Evolutionary conservation across 1,140 invertebrate genomes (phyloP).

Genomic region (Dendroctonus ponderosae): DNA sequence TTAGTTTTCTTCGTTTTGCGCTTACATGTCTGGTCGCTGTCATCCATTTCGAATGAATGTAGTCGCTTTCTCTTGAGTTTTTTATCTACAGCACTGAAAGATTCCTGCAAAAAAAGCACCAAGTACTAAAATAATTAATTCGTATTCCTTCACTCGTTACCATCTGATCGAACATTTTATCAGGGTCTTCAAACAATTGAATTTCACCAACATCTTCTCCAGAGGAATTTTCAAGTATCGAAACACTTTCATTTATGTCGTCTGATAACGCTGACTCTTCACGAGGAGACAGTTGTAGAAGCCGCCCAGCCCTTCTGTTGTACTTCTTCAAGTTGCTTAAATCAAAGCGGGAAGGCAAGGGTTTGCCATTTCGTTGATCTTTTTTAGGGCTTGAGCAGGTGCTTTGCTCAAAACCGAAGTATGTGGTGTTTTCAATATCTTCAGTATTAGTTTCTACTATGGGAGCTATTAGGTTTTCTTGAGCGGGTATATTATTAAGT

Average conservation of each 20-base stretch:
- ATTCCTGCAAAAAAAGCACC: conserved; percentile 3
- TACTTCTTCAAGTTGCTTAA: conserved; percentile 11
- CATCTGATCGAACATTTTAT: conserved; percentile 18
- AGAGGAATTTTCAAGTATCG: conserved; percentile 4
- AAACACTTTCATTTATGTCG: conserved; percentile 4
- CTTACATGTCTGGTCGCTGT: neutral
- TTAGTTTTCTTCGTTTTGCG: conserved; percentile 21
- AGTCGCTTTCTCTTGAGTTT: conserved; percentile 9
- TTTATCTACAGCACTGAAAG: conserved; percentile 6
- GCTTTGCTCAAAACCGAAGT: conserved; percentile 31
- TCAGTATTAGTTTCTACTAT: neutral
- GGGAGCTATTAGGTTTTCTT: neutral
- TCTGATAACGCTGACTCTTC: neutral
- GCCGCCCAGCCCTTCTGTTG: neutral
- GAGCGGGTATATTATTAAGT: conserved; percentile 16
- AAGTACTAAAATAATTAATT: conserved; percentile 9
- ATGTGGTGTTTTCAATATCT: conserved; percentile 3
- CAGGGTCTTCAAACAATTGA: conserved; percentile 21
- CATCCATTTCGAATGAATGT: neutral
- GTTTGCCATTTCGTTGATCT: conserved; percentile 5
- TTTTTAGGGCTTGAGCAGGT: neutral
- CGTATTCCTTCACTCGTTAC: conserved; percentile 11
- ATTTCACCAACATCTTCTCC: conserved; percentile 7
- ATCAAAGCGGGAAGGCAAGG: conserved; percentile 19
- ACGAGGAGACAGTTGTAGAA: neutral